Evolutionary conservation across 2,113 vertebrate genomes (phyloP), one percentile per base, ranked within the genome.

Genomic region (Onychorhynchus coronatus): DNA sequence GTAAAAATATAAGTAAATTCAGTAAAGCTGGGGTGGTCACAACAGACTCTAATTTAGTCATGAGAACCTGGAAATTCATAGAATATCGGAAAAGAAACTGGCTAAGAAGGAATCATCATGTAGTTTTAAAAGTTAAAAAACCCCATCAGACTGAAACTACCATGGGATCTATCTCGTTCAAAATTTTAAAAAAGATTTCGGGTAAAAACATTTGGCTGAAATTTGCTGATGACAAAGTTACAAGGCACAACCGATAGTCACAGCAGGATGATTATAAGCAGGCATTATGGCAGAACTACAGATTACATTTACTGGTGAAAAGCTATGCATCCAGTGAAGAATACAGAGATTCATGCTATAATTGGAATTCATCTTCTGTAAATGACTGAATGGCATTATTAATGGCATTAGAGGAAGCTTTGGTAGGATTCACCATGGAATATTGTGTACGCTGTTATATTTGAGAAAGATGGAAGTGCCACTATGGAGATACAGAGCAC

Each of bases 401-500:
- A 80, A 41, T 2, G 7, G 14, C 67, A 49, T 46, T 37, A 72
- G n/a, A 81, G 18, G 56, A 75, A 19, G 12, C 17, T 58, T 72
- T 27, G 42, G 21, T 44, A 66, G 31, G 6, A 61, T 53, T 77
- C 10, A 17, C 65, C 53, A 68, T 2, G 3, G n/a, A 84, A 66
- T 49, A n/a, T 9, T 31, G 20, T 37, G 21, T 30, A 47, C 0
- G 0, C 8, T 28, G 49, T 23, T 41, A 5, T 23, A 42, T 41
- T 56, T 53, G 6, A 84, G 46, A 62, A 84, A 85, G 11, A 70
- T 47, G 11, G 21, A 83, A 56, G 6, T 52, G 56, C 5, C 56
- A 17, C 19, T 72, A 10, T 22, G 9, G 28, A 70, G n/a, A 49
- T 10, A 16, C 10, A n/a, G 1, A 37, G n/a, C 1, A 0, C 59